phyloP scores from a whole-genome alignment of 2,113 vertebrate species.

The Rissa tridactyla region DNA sequence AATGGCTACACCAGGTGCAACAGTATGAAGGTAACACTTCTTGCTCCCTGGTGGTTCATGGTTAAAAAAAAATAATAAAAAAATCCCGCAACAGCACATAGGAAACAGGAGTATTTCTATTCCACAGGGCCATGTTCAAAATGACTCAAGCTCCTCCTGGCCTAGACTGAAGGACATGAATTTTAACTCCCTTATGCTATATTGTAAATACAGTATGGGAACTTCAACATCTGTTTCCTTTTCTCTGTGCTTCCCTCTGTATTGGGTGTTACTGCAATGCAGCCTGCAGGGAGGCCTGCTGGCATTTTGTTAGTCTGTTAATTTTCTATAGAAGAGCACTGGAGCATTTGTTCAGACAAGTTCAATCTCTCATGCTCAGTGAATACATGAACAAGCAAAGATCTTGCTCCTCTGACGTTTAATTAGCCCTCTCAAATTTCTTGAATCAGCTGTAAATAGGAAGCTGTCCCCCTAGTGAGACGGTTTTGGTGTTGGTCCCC shows the following conservation, averaged over 20 bases:
- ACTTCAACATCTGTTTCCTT: conserved; percentile 39
- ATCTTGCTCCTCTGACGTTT: neutral
- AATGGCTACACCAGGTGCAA: neutral
- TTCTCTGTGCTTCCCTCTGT: neutral
- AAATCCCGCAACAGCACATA: neutral
- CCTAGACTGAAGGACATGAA: neutral
- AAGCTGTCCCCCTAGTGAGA: neutral
- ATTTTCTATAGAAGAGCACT: conserved; percentile 8
- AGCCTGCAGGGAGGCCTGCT: conserved; percentile 2
- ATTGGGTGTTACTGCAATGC: neutral
- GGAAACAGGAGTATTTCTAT: neutral
- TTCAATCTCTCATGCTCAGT: neutral
- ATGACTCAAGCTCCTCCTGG: neutral
- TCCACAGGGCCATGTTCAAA: neutral
- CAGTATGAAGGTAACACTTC: neutral
- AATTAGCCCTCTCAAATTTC: conserved; percentile 16
- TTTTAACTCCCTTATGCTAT: neutral
- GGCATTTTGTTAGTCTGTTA: conserved; percentile 13
- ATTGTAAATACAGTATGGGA: neutral
- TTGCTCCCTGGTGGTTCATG: neutral
- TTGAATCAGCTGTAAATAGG: neutral
- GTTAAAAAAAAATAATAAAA: neutral
- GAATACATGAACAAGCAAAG: neutral
- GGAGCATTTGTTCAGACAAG: conserved; percentile 19
- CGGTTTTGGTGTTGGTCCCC: neutral